phyloP scores from a whole-genome alignment of 2,797 vertebrate genomes.

The Centropyge bicolor region DNA sequence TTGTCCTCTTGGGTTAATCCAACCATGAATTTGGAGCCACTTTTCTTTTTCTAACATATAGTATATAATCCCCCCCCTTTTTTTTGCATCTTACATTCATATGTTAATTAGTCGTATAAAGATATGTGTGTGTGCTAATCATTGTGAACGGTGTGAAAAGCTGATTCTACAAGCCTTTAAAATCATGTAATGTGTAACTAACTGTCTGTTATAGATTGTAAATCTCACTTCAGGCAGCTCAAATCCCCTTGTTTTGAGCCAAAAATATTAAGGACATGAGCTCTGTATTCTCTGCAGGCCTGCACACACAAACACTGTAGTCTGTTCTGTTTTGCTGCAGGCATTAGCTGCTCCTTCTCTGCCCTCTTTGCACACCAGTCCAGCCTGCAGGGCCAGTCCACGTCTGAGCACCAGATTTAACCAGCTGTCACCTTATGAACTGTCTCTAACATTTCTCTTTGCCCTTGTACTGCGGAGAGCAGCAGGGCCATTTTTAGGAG shows the following conservation, averaged over 20 bases:
- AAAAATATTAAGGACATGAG: neutral
- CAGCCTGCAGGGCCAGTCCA: slow-evolving; percentile 6
- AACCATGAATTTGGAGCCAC: neutral
- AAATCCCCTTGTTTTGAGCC: neutral
- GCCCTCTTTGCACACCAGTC: slow-evolving; percentile 3
- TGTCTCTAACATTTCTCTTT: slow-evolving; percentile 22
- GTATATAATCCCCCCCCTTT: neutral
- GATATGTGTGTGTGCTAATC: neutral
- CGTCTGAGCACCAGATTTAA: slow-evolving; percentile 49
- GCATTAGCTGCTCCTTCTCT: neutral
- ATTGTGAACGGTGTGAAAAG: neutral
- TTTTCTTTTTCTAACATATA: neutral
- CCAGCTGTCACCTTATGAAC: slow-evolving; percentile 69
- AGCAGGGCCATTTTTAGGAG: slow-evolving; percentile 24
- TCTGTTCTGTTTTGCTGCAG: neutral
- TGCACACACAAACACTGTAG: neutral
- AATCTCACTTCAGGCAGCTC: neutral
- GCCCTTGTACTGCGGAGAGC: slow-evolving; percentile 21
- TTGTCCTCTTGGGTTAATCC: neutral
- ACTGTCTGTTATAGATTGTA: neutral
- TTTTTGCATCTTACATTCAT: neutral
- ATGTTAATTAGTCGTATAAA: neutral
- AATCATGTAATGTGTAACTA: neutral
- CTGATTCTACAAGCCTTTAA: neutral
- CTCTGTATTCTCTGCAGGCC: neutral